These are phyloP conservation scores for Glaucomys volans DNA, from an alignment of 2,113 vertebrate species.

Conservation along the genomic window DNA sequence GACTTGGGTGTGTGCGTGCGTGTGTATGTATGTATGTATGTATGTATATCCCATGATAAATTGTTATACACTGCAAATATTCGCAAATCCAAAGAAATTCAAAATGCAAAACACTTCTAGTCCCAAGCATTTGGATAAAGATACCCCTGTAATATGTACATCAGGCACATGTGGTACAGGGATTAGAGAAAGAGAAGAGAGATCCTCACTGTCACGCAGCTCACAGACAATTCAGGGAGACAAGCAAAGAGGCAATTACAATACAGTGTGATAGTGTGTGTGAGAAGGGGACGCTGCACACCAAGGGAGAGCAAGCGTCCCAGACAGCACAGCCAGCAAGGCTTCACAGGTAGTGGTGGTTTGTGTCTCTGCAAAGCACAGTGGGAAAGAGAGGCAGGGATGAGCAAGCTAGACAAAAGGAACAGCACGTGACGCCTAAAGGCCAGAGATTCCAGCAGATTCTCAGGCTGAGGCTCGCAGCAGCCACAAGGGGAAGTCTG, in stretches of 20 bases:
- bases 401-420: background rate
- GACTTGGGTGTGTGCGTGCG: background rate
- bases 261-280: background rate
- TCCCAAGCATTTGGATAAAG: background rate
- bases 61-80: background rate
- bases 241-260: background rate
- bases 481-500: background rate
- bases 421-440: background rate
- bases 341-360: too few species aligned
- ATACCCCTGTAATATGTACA: background rate
- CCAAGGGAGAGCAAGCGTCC: fast-evolving
- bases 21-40: too few species aligned
- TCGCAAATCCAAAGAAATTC: background rate
- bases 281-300: background rate
- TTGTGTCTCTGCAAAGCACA: background rate
- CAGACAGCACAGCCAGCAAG: background rate
- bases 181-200: background rate
- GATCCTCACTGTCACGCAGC: background rate
- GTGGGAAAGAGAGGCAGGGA: background rate
- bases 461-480: background rate
- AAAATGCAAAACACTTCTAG: background rate
- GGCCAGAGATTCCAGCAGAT: background rate
- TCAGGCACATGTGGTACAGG: background rate
- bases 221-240: background rate
- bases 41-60: background rate